Conservation (phyloP, 2,113 vertebrate genomes). For the Lanius collurio region DNA sequence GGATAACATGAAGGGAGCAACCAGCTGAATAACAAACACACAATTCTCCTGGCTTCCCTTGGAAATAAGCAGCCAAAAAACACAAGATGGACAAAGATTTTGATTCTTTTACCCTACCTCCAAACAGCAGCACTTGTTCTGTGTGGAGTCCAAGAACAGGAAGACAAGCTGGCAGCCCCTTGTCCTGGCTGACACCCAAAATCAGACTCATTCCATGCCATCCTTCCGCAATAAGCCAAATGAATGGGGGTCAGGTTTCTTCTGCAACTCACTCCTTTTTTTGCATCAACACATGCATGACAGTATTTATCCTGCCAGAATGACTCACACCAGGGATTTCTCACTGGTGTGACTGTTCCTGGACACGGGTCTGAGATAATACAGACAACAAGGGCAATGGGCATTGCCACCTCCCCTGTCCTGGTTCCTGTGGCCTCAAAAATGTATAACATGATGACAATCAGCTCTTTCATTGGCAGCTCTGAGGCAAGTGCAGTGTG, state of each 20-base stretch:
- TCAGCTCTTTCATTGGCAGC: not conserved
- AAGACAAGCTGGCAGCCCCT: not conserved
- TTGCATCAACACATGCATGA: not conserved
- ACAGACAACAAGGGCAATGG: not conserved
- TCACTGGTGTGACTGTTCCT: not conserved
- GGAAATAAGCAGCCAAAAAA: not conserved
- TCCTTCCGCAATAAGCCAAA: fast-evolving
- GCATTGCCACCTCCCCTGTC: not conserved
- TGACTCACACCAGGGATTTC: not conserved
- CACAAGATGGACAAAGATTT: not conserved
- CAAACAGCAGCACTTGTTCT: not conserved
- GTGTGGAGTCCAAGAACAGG: not conserved
- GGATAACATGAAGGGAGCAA: not conserved
- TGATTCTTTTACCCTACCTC: not conserved
- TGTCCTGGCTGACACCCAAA: not conserved
- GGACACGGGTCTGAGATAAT: not conserved
- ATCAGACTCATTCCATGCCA: not conserved
- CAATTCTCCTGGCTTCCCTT: not conserved
- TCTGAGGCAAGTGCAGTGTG: not conserved
- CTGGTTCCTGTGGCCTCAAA: not conserved
- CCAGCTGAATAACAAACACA: not conserved
- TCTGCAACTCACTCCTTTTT: not conserved
- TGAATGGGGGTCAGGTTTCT: not conserved
- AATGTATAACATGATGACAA: not conserved
- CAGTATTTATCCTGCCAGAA: not conserved